Evolutionary conservation across 2,888 invertebrate species (phyloP), one percentile per base, ranked within the genome.

Genomic region (Allolobophora icterica): DNA sequence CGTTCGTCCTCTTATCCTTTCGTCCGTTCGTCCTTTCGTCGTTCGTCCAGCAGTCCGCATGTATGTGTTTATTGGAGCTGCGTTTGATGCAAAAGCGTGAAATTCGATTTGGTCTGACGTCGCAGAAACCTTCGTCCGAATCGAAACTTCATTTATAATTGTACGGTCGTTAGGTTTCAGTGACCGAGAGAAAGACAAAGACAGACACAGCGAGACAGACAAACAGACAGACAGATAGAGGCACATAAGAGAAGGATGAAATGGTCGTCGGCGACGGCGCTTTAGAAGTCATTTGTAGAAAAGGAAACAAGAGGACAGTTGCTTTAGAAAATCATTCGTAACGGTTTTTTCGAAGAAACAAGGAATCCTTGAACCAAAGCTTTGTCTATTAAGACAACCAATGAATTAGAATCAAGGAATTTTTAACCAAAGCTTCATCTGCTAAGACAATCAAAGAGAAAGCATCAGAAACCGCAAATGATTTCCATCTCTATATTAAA

Each of bases 131-230:
- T 30, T 30, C 30, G 71, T n/a, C 71, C 71, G 30, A 71, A 71
- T 71, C n/a, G 71, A 71, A 71, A 71, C n/a, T 87, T 87, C 34
- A 38, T 35, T 34, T 38, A 87, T 87, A 87, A 87, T 21, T 87
- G 8, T 34, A 87, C 15, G 87, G 24, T 87, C 87, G 87, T 35
- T 87, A 87, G 87, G 34, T 87, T 35, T 35, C 34, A 87, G 38
- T 87, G 87, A 17, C 87, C 21, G 38, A 24, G 87, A 34, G 17
- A 34, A 19, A 30, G 35, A 35, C 33, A 38, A 13, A 13, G 35
- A 17, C n/a, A 87, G 34, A 87, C 21, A 87, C 13, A 35, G 34
- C 35, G 13, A 87, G 87, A 87, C 33, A 87, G 19, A 87, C 19
- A 87, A n/a, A 34, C n/a, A 34, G 34, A 87, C 33, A 87, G 35